Conservation (phyloP, 2,888 invertebrate species). For the Drosophila borborema region DNA sequence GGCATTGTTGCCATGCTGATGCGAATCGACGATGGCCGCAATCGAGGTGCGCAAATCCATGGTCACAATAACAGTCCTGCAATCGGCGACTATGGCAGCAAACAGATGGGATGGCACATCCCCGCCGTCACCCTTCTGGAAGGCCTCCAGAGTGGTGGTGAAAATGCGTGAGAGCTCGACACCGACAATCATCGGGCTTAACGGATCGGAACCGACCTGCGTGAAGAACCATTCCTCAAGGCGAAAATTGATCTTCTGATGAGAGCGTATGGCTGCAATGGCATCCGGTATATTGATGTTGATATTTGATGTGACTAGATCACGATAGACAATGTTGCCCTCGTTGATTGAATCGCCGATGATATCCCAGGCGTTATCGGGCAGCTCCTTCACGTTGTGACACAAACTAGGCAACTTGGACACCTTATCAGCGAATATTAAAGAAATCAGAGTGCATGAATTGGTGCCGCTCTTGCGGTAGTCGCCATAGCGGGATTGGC, state of each 20-base stretch:
- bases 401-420: conserved; percentile 53
- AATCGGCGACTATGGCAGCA: conserved; percentile 75
- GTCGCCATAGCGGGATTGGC: conserved; percentile 87
- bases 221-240: conserved; percentile 80
- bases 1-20: conserved; percentile 67
- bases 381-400: conserved; percentile 47
- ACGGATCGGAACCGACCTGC: conserved; percentile 66
- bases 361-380: conserved; percentile 83
- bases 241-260: conserved; percentile 64
- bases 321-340: conserved; percentile 87
- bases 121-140: conserved; percentile 32
- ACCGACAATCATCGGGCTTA: conserved; percentile 45
- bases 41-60: conserved; percentile 68
- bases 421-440: conserved; percentile 86
- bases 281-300: conserved; percentile 87
- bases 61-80: conserved; percentile 72
- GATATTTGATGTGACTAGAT: conserved; percentile 82
- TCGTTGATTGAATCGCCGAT: conserved; percentile 87
- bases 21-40: conserved; percentile 72
- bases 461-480: conserved; percentile 86
- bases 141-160: conserved; percentile 59
- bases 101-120: conserved; percentile 56
- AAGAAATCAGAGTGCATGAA: conserved; percentile 88
- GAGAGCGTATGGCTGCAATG: conserved; percentile 82
- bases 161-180: conserved; percentile 63